Base-by-base conservation (phyloP, 2,113 vertebrate genomes). In the Helogale parvula region DNA sequence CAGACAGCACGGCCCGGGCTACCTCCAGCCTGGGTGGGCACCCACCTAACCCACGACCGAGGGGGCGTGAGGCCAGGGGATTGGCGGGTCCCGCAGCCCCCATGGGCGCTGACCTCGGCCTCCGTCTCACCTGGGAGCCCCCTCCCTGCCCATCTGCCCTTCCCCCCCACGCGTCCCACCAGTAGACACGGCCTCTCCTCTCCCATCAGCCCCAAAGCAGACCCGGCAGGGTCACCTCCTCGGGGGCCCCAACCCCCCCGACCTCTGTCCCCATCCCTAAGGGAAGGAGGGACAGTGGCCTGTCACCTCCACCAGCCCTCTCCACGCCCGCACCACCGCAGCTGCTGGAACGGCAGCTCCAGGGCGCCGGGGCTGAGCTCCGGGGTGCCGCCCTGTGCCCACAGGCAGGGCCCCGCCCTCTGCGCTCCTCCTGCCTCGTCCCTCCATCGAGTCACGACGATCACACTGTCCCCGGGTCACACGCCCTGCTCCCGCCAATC, bases 351-450 rank as follows among this genome's bases (percentile, higher is more conserved):
- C 14, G 1, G 8, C 11, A 2, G 10, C 31, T 15, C 16, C 2
- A 10, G 29, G 31, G 92, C 23, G 3, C 1, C 4, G n/a, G 12
- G 23, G 23, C 13, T 27, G 6, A 0, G 7, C 8, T 2, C 13
- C 2, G 38, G 69, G 91, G 54, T 0, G n/a, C 47, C 1, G 63
- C 10, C 38, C 38, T 5, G 16, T 1, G 41, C 74, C 65, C n/a
- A 7, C 63, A 33, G 0, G 12, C 9, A 19, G 27, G 1, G 31
- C 27, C 1, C 5, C 14, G 0, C 4, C 50, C 27, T 23, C 2
- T 0, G 29, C 0, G 3, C 47, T 4, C 0, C 0, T n/a, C n/a
- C 19, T 0, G 13, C 1, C 35, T n/a, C 7, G 4, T 15, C n/a
- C 10, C 7, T 13, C 9, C 11, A 1, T 41, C 23, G 16, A 5